Conservation (phyloP, 2,797 vertebrate genomes). For the Enteromius thamalakanensis region DNA sequence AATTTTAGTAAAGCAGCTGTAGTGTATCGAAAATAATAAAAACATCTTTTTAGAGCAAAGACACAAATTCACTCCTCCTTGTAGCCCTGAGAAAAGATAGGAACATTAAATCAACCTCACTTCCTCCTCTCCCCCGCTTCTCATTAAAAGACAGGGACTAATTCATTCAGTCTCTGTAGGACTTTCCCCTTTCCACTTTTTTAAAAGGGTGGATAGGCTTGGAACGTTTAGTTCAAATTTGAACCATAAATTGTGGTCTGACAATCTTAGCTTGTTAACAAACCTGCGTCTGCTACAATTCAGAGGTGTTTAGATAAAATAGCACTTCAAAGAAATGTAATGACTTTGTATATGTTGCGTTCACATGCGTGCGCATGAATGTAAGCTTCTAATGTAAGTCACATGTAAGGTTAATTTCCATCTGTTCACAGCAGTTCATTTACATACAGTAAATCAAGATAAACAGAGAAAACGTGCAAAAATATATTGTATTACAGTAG, state of each 20-base stretch:
- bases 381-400: conserved; percentile 13
- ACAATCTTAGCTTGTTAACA: conserved; percentile 25
- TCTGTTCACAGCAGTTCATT: conserved; percentile 16
- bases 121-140: conserved; percentile 52
- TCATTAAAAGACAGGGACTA: conserved; percentile 64
- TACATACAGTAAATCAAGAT: conserved; percentile 9
- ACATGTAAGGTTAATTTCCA: conserved; percentile 18
- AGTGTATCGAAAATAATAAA: background rate
- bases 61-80: conserved; percentile 58
- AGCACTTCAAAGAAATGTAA: conserved; percentile 31
- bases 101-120: conserved; percentile 66
- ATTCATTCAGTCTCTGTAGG: conserved; percentile 65
- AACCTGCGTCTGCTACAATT: conserved; percentile 33
- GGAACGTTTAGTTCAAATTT: conserved; percentile 61
- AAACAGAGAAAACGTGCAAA: conserved; percentile 18
- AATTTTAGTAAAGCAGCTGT: conserved; percentile 23
- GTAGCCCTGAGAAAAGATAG: conserved; percentile 51
- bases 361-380: background rate
- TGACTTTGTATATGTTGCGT: conserved; percentile 30
- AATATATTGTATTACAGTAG: background rate
- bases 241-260: conserved; percentile 63
- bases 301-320: conserved; percentile 44
- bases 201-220: conserved; percentile 30
- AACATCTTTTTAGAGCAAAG: conserved; percentile 6
- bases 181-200: conserved; percentile 61